Conservation (phyloP, 1,140 invertebrate genomes). For the Grapholita molesta region DNA sequence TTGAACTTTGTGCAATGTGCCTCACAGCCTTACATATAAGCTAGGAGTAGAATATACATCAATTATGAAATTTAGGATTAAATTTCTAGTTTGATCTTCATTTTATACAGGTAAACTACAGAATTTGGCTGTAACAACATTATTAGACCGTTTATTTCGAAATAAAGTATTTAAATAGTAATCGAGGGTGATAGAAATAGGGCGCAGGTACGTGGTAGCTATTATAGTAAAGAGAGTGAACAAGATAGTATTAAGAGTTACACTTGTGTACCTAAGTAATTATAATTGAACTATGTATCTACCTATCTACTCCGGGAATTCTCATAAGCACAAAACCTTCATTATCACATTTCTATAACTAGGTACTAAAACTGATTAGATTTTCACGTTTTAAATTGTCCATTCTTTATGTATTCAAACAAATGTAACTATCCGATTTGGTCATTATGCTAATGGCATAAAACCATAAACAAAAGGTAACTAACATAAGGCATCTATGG, state of each 20-base stretch:
- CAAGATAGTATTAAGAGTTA: neutral
- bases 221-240: neutral
- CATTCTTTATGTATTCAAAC: too few relatives aligned
- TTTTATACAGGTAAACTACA: neutral
- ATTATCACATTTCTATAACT: conserved; percentile 13
- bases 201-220: neutral
- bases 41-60: neutral
- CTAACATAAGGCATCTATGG: too few relatives aligned
- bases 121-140: neutral
- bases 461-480: too few relatives aligned
- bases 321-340: conserved; percentile 1
- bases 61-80: too few relatives aligned
- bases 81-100: too few relatives aligned
- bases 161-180: neutral
- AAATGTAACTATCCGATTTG: too few relatives aligned
- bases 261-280: neutral
- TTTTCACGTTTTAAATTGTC: neutral
- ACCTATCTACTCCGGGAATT: neutral
- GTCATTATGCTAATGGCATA: neutral
- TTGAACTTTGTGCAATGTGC: neutral
- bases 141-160: neutral
- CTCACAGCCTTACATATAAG: neutral
- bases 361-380: neutral
- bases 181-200: neutral
- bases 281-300: neutral